Evolutionary conservation across 2,797 vertebrate species (phyloP).

Genomic region (Zalophus californianus): DNA sequence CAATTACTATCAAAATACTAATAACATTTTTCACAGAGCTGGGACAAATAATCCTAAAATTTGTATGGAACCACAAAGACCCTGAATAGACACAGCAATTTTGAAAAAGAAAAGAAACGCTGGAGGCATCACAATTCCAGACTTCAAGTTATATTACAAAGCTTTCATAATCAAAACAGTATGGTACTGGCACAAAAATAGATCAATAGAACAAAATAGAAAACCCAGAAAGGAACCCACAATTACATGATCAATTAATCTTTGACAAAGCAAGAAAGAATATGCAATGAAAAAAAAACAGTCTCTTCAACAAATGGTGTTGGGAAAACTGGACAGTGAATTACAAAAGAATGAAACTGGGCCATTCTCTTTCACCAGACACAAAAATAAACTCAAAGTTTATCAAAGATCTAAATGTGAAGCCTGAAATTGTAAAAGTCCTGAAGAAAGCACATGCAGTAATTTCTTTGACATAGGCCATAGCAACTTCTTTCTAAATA

Average conservation of each 20-base stretch:
- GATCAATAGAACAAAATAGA: background rate
- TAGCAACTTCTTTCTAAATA: background rate
- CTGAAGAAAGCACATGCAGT: background rate
- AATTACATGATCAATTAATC: background rate
- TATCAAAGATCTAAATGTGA: background rate
- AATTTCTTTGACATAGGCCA: background rate
- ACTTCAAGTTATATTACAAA: background rate
- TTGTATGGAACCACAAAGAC: background rate
- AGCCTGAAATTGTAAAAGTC: background rate
- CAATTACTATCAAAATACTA: background rate
- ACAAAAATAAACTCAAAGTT: background rate
- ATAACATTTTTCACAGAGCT: background rate
- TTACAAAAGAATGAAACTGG: background rate
- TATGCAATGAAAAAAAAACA: background rate
- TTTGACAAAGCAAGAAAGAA: background rate
- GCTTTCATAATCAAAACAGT: background rate
- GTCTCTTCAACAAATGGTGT: background rate
- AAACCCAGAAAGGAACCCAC: background rate
- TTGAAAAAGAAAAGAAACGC: background rate
- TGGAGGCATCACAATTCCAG: background rate
- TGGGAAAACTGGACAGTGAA: background rate
- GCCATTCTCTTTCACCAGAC: background rate
- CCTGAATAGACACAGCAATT: background rate
- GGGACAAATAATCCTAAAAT: background rate
- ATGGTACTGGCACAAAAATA: background rate